Base-by-base conservation (phyloP, 1,140 invertebrate genomes). In the Zaprionus tsacasi region DNA sequence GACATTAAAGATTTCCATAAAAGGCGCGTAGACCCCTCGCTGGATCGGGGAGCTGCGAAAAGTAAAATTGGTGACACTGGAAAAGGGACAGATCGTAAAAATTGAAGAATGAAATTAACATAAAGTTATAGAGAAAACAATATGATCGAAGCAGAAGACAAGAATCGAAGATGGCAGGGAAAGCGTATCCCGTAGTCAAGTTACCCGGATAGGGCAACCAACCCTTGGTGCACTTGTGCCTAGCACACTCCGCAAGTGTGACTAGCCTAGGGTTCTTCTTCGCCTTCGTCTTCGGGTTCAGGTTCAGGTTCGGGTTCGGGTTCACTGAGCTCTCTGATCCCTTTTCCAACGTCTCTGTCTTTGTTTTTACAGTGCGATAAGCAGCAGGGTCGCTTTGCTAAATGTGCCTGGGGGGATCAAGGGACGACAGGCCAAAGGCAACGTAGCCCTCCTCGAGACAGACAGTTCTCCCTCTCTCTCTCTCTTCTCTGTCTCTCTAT, bases 221-320 rank as follows among this genome's bases (percentile, higher is more conserved):
- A 21, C 21, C 30, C 35, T 52, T n/a, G 15, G 33, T 50, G 57
- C 78, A 89, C 85, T 89, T 89, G 85, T 88, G 85, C 85, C 76
- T 63, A 85, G 85, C 85, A 89, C 85, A 89, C 85, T 89, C 85
- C 89, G 78, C 85, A 88, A 88, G 85, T 88, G 85, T 89, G 85
- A 78, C 75, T 15, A 65, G 50, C 43, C 4, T 36, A 35, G 33
- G 12, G 12, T n/a, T n/a, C 13, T 11, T 12, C 38, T 43, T n/a
- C n/a, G 38, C 38, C 38, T n/a, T 57, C 30, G 15, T 10, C 63
- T 75, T 56, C 35, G 35, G 36, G n/a, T 48, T 36, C 11, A n/a
- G n/a, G 25, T 43, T 58, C n/a, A 25, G 12, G 7, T 69, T 69
- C n/a, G 36, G 38, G 68, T 79, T 69, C 70, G 82, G 79, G 82